Evolutionary conservation across 2,888 invertebrate genomes (phyloP), one percentile per base, ranked within the genome.

Genomic region (Tetragnatha montana): DNA sequence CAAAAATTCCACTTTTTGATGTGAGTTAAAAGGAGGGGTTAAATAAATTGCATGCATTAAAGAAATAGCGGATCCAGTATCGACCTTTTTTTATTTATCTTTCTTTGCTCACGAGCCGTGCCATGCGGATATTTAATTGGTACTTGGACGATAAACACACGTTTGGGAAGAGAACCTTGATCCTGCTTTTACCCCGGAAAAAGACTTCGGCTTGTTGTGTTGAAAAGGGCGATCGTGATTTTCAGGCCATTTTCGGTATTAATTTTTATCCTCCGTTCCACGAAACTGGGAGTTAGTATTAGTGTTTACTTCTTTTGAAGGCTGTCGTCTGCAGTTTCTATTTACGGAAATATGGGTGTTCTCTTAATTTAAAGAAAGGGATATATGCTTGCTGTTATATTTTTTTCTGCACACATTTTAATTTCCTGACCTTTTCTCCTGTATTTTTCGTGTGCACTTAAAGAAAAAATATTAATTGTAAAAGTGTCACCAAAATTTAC

Each of bases 1-100:
- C 71, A 19, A 19, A 19, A 21, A 71, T 21, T 71, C 60, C 60
- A 60, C 60, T 60, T 60, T 60, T 60, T 60, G 60, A 60, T 60
- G 60, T 10, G n/a, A 60, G 12, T 51, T 73, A 82, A 19, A 80
- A 69, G 7, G 80, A 60, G 12, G 70, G 60, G 51, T 73, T 73
- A 51, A n/a, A n/a, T n/a, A n/a, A 73, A 82, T 73, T 73, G 74
- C 82, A 82, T 60, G 51, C 60, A 82, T 74, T 74, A 82, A 51
- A 79, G 49, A 74, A 74, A 19, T 35, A 70, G 7, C 60, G 17
- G 8, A 60, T 10, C 60, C 17, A 60, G 4, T 6, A 60, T 60
- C 60, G 60, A 60, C 60, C 60, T 60, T 60, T 60, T 35, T 35
- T 35, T 35, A 1, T 35, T 60, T 60, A 60, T 60, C 60, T 60